These are phyloP conservation scores for Hartigia nigra DNA, from an alignment of 2,888 invertebrate species.

Conservation along the genomic window DNA sequence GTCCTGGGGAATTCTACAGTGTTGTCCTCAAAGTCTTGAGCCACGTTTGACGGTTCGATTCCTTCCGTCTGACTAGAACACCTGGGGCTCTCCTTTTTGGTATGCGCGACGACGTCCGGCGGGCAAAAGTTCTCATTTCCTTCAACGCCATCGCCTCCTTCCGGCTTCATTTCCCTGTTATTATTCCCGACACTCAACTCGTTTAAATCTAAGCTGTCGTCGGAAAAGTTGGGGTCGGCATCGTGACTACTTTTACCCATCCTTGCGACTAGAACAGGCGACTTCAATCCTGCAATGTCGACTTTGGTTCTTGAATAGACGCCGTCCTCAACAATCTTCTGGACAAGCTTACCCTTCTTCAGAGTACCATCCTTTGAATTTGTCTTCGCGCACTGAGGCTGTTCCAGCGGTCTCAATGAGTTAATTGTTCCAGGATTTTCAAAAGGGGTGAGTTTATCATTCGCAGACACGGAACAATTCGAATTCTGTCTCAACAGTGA, in stretches of 20 bases:
- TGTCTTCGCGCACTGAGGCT: neutral
- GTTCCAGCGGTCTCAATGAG: neutral
- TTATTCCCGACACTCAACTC: constrained; percentile 17
- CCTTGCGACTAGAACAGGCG: constrained; percentile 19
- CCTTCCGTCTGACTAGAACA: neutral
- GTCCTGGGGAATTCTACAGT: constrained; percentile 41
- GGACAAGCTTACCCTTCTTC: neutral
- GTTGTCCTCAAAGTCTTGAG: constrained; percentile 39
- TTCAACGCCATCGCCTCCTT: constrained; percentile 3
- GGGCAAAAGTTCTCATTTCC: constrained; percentile 40
- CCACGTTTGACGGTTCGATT: constrained; percentile 7
- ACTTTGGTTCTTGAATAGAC: neutral
- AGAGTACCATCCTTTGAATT: neutral
- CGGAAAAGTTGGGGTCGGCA: constrained; percentile 49
- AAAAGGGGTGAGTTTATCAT: neutral
- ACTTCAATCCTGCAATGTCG: constrained; percentile 15
- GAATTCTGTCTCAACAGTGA: neutral
- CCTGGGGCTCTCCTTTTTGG: constrained; percentile 37
- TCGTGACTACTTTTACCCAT: constrained; percentile 27
- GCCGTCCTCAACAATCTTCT: neutral
- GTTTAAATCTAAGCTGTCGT: constrained; percentile 50
- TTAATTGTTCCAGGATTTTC: neutral
- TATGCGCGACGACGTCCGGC: constrained; percentile 55
- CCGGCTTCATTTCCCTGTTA: constrained; percentile 7
- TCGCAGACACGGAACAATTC: neutral